Conservation (phyloP, 2,113 vertebrate species). For the Oplegnathus fasciatus region DNA sequence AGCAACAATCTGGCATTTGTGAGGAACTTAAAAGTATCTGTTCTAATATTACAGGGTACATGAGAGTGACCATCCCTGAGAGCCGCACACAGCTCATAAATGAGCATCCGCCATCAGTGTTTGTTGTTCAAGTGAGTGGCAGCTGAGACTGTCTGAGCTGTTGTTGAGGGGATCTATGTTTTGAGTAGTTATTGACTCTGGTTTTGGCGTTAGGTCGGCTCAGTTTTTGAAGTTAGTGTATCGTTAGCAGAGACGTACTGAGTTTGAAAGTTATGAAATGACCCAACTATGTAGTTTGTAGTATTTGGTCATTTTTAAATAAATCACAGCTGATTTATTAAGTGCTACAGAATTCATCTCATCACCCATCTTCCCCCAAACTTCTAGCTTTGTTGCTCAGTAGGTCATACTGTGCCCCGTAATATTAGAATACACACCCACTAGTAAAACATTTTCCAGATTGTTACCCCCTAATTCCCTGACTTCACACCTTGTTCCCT, state of each 20-base stretch:
- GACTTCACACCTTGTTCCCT: neutral
- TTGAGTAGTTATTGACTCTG: neutral
- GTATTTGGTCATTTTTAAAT: neutral
- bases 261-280: too few species aligned
- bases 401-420: neutral
- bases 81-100: neutral
- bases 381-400: neutral
- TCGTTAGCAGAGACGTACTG: neutral
- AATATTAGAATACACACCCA: too few species aligned
- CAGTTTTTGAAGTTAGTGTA: neutral
- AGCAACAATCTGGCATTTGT: too few species aligned
- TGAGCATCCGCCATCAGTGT: neutral
- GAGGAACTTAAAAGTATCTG: neutral
- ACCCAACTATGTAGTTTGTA: neutral
- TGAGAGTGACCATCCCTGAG: neutral
- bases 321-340: neutral
- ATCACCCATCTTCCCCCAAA: neutral
- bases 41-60: neutral
- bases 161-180: neutral
- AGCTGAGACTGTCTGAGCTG: neutral
- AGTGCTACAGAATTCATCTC: neutral
- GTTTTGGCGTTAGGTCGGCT: neutral
- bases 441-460: neutral
- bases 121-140: neutral
- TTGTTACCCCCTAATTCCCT: neutral